phyloP scores from a whole-genome alignment of 2,888 invertebrate genomes.

The Agrotis segetum region DNA sequence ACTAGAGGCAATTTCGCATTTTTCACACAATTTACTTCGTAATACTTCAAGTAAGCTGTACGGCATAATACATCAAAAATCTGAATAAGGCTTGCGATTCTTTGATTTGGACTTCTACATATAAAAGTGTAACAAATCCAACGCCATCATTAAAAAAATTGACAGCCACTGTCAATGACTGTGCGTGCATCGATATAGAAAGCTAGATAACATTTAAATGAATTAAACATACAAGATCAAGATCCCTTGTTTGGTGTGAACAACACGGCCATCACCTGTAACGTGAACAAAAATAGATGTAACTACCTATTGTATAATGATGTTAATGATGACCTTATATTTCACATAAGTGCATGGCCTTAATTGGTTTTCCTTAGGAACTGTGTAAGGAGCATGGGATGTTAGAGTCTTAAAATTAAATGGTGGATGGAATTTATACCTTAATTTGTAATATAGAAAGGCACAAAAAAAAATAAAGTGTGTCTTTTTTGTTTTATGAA shows the following conservation, averaged over 20 bases:
- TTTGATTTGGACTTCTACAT: too few relatives aligned
- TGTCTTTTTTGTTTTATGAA: too few relatives aligned
- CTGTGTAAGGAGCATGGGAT: conserved; percentile 12
- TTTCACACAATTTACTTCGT: too few relatives aligned
- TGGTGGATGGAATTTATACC: not conserved
- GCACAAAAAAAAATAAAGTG: too few relatives aligned
- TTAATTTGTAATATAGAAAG: too few relatives aligned
- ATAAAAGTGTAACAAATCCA: not conserved
- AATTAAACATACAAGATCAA: conserved; percentile 29
- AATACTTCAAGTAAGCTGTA: too few relatives aligned
- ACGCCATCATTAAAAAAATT: not conserved
- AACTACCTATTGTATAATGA: conserved; percentile 47
- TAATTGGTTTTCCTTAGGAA: conserved; percentile 38
- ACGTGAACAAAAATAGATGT: conserved; percentile 33
- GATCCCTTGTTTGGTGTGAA: conserved; percentile 22
- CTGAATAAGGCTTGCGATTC: too few relatives aligned
- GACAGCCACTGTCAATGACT: not conserved
- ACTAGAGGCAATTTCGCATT: too few relatives aligned
- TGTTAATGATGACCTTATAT: conserved; percentile 29
- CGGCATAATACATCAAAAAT: too few relatives aligned
- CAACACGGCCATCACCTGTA: conserved; percentile 9
- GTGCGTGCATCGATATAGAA: not conserved
- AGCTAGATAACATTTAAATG: conserved; percentile 18
- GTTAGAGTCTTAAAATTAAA: not conserved
- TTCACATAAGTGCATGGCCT: conserved; percentile 26